A percentile compares a stretch with the other conserved stretches of the same genome.
Conservation (phyloP, 1,140 invertebrate genomes). For the Drosophila tani region DNA sequence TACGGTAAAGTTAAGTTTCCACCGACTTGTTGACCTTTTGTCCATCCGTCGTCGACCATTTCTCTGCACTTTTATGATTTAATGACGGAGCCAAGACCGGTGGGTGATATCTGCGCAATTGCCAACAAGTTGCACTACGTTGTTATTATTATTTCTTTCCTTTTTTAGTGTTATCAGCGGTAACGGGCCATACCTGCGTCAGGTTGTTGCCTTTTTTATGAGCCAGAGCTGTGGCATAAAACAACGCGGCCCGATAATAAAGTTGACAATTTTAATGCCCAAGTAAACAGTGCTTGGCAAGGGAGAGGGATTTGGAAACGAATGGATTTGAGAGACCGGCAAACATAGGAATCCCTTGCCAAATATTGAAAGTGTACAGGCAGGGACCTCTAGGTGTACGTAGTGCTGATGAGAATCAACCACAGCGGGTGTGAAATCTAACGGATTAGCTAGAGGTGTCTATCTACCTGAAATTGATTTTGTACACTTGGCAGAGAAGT, state of each 20-base stretch:
- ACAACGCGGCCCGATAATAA: slow-evolving; percentile 56
- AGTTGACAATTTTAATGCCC: slow-evolving; percentile 69
- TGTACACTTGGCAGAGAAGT: slow-evolving; percentile 4
- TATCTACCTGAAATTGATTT: slow-evolving; percentile 40
- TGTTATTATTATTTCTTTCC: slow-evolving; percentile 1
- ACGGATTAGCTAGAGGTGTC: slow-evolving; percentile 52
- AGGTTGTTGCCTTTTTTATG: slow-evolving; percentile 61
- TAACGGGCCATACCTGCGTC: slow-evolving; percentile 24
- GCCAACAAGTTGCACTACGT: slow-evolving; percentile 29
- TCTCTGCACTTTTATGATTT: slow-evolving; percentile 62
- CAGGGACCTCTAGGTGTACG: slow-evolving; percentile 23
- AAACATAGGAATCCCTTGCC: slow-evolving; percentile 27
- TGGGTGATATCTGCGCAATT: slow-evolving; percentile 46
- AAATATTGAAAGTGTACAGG: slow-evolving; percentile 41
- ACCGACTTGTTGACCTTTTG: slow-evolving; percentile 73
- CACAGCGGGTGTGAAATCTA: slow-evolving; percentile 78
- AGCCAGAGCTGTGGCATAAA: slow-evolving; percentile 35
- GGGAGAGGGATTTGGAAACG: background rate
- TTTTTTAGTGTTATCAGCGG: slow-evolving; percentile 50
- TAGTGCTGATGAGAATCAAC: slow-evolving; percentile 62
- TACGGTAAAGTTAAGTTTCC: slow-evolving; percentile 43
- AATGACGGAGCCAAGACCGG: slow-evolving; percentile 34
- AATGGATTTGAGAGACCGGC: slow-evolving; percentile 19
- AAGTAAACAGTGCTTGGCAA: slow-evolving; percentile 31
- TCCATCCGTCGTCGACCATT: slow-evolving; percentile 46